phyloP scores from a whole-genome alignment of 2,888 invertebrate genomes.

The Priapulus caudatus region DNA sequence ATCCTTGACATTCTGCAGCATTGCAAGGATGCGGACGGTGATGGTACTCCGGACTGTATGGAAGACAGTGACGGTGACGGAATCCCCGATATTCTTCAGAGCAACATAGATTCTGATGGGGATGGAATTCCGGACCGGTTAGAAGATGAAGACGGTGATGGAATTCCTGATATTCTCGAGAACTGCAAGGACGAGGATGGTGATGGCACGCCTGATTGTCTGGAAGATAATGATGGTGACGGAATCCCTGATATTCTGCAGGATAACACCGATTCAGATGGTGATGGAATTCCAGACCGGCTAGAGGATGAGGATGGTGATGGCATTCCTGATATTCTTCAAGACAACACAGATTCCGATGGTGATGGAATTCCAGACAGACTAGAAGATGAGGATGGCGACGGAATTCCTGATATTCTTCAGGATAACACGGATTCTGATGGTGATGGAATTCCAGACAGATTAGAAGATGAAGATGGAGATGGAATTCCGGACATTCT shows the following conservation, averaged over 20 bases:
- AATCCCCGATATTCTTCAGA: not conserved
- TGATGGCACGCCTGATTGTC: not conserved
- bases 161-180: not conserved
- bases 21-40: not conserved
- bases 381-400: not conserved
- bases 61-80: conserved; percentile 1
- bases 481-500: not conserved
- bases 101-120: not conserved
- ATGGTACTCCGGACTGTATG: not conserved
- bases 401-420: not conserved
- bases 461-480: not conserved
- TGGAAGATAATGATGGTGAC: conserved; percentile 1
- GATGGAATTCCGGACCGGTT: not conserved
- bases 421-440: too few species aligned
- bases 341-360: not conserved
- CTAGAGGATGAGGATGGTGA: not conserved
- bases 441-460: conserved; percentile 1
- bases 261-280: not conserved
- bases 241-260: not conserved
- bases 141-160: conserved; percentile 1
- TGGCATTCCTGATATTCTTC: not conserved
- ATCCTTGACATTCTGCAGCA: not conserved
- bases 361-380: conserved; percentile 1
- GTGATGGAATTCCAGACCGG: conserved; percentile 1
- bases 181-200: not conserved